These are phyloP conservation scores for Brachirus orientalis DNA, from an alignment of 2,113 vertebrate genomes.

Conservation along the genomic window DNA sequence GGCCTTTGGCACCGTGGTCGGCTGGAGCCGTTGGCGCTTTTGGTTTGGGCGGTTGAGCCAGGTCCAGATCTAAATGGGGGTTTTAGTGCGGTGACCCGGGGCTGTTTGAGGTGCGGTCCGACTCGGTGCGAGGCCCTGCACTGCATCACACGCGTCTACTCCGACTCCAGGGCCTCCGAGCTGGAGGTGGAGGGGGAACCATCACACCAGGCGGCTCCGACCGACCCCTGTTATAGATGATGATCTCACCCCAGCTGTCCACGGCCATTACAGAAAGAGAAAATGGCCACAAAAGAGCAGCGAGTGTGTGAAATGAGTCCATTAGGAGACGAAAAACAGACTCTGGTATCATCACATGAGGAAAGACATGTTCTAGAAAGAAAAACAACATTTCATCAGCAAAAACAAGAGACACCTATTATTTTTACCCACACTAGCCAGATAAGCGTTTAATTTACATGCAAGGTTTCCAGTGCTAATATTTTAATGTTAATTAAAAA, in stretches of 20 bases:
- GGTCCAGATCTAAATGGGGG: constrained; percentile 68
- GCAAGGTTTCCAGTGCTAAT: too few relatives aligned
- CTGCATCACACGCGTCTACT: constrained; percentile 66
- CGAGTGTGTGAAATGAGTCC: constrained; percentile 12
- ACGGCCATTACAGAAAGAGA: constrained; percentile 54
- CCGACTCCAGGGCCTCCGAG: constrained; percentile 53
- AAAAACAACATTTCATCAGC: not conserved
- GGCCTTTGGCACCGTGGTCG: constrained; percentile 35
- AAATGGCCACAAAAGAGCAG: constrained; percentile 63
- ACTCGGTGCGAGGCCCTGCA: constrained; percentile 63
- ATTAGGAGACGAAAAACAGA: constrained; percentile 17
- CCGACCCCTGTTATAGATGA: constrained; percentile 59
- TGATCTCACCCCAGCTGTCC: constrained; percentile 72
- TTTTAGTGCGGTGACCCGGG: constrained; percentile 65
- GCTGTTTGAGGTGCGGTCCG: constrained; percentile 74
- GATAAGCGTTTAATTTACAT: too few relatives aligned
- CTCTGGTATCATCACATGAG: not conserved
- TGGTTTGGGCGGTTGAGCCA: constrained; percentile 53
- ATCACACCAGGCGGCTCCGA: constrained; percentile 47
- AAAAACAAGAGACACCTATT: too few relatives aligned
- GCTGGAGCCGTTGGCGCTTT: constrained; percentile 50
- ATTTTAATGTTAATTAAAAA: too few relatives aligned
- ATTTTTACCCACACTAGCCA: too few relatives aligned
- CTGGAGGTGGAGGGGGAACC: constrained; percentile 49
- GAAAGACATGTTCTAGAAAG: not conserved